Conservation (phyloP, 2,797 vertebrate genomes). For the Sciaenops ocellatus region DNA sequence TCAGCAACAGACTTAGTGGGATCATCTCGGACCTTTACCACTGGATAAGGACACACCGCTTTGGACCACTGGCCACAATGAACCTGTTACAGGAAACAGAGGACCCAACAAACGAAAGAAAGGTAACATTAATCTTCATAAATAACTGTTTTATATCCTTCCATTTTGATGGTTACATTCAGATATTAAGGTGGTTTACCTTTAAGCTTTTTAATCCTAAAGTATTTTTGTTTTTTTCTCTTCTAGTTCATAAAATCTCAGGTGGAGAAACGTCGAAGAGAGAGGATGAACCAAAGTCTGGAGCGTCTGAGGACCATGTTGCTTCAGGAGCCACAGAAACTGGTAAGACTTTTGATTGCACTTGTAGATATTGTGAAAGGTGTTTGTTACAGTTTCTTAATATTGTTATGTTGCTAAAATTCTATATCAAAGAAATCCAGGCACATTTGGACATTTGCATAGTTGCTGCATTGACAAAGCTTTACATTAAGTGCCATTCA, state of each 20-base stretch:
- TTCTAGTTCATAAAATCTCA: conserved; percentile 88
- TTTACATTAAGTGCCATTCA: too few relatives aligned
- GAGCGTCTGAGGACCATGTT: conserved; percentile 86
- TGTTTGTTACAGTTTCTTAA: neutral
- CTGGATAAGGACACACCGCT: conserved; percentile 10
- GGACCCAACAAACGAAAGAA: conserved; percentile 69
- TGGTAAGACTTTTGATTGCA: conserved; percentile 68
- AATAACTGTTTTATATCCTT: neutral
- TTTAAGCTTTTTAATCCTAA: too few relatives aligned
- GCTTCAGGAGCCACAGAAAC: conserved; percentile 82
- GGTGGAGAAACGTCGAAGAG: conserved; percentile 89
- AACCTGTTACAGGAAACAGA: conserved; percentile 52
- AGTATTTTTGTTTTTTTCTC: neutral
- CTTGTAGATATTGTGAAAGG: too few relatives aligned
- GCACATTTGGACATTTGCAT: neutral
- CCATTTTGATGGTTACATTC: neutral
- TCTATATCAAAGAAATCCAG: neutral
- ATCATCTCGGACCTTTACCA: neutral
- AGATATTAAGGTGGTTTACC: accelerated
- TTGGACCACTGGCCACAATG: conserved; percentile 51
- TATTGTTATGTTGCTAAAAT: neutral
- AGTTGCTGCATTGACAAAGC: too few relatives aligned
- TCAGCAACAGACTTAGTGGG: conserved; percentile 23
- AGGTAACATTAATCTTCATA: conserved; percentile 65
- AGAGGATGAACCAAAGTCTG: conserved; percentile 91